phyloP scores from a whole-genome alignment of 2,797 vertebrate genomes.

The Trichosurus vulpecula region DNA sequence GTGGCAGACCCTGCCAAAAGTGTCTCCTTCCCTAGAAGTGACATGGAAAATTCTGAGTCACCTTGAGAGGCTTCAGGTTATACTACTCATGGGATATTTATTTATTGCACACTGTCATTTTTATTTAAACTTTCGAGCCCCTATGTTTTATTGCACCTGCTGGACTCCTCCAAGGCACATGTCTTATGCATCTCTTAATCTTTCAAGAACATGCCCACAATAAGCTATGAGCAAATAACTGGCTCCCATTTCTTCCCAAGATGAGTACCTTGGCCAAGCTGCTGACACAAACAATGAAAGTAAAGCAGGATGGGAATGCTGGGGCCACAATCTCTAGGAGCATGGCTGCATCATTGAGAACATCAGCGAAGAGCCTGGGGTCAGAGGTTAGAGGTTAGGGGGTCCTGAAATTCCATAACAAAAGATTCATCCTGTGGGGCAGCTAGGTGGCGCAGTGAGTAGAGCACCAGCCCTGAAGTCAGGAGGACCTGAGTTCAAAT shows the following conservation, averaged over 20 bases:
- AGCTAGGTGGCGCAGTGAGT: too few species aligned
- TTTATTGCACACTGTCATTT: not conserved
- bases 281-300: conserved; percentile 88
- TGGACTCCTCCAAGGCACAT: not conserved
- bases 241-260: not conserved
- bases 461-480: too few species aligned
- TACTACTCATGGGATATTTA: too few species aligned
- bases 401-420: not conserved
- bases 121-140: not conserved
- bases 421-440: too few species aligned
- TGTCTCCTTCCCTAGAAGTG: not conserved
- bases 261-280: conserved; percentile 91
- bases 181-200: not conserved
- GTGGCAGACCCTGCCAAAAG: not conserved
- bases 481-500: too few species aligned
- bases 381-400: conserved; percentile 39
- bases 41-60: not conserved
- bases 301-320: conserved; percentile 88
- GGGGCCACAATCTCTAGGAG: conserved; percentile 94
- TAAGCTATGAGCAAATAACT: not conserved
- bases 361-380: conserved; percentile 91
- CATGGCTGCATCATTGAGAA: conserved; percentile 92
- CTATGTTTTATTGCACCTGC: not conserved
- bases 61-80: not conserved
- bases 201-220: not conserved